Evolutionary conservation across 2,888 invertebrate species (phyloP), one percentile per base, ranked within the genome.

Genomic region (Thera britannica): DNA sequence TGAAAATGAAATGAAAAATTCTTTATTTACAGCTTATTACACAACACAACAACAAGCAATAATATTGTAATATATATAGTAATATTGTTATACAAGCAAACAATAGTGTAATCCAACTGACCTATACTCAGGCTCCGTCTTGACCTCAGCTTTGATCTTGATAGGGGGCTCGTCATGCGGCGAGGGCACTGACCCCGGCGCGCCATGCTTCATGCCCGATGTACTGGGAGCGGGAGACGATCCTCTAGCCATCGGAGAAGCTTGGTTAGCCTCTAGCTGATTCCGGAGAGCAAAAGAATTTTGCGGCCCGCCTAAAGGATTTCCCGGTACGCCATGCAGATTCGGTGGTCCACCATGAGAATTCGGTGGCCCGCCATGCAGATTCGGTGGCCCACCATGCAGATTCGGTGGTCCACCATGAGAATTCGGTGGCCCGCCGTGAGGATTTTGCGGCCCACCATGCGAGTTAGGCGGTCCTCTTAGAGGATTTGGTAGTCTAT

Each of bases 111-210:
- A 38, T 49, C 0, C 0, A 60, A 56, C 58, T 67, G 8, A 75
- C 75, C 85, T 82, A 74, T 90, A 90, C 70, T 92, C 92, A 0
- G 93, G 93, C 74, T 94, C 94, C 2, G 90, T 90, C 73, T 94
- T 94, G 23, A 94, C 93, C 72, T 94, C 94, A 0, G 92, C 89
- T 69, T 93, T 93, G 71, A 93, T 90, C 68, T 85, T 87, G 49
- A 91, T 77, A 2, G 87, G 85, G 0, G 81, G 77, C 55, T 85
- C 85, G n/a, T 71, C 74, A 9, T 38, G 51, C 52, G 55, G 62
- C 5, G 62, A 12, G 0, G 67, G 66, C 11, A 69, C 68, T 35
- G 79, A 73, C 44, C 66, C 72, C 65, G 72, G 9, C 69, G 66
- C 66, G 44, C 58, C 63, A 55, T 69, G 68, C 44, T 62, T 66